Evolutionary conservation across 1,140 invertebrate genomes (phyloP).

Genomic region (Zophobas morio): DNA sequence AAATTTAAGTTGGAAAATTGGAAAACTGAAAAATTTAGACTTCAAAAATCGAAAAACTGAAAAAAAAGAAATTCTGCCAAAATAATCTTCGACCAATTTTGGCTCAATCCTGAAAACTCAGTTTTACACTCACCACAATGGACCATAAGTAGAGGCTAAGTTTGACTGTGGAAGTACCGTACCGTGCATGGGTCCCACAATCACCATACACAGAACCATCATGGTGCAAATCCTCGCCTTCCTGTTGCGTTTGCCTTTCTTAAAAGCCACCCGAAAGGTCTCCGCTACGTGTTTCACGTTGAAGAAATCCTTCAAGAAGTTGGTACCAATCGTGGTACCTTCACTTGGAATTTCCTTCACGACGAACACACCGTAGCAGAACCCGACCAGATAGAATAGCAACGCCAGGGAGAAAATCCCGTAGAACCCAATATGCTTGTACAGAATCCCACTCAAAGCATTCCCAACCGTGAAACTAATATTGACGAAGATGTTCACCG

Average conservation of each 20-base stretch:
- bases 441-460: conserved; percentile 70
- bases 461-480: conserved; percentile 69
- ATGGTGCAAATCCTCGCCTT: conserved; percentile 68
- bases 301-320: conserved; percentile 68
- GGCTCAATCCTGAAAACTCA: too few relatives aligned
- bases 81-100: too few relatives aligned
- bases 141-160: too few relatives aligned
- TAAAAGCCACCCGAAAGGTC: conserved; percentile 68
- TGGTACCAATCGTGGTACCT: conserved; percentile 22
- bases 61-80: too few relatives aligned
- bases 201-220: conserved; percentile 68
- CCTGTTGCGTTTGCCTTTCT: conserved; percentile 63
- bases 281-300: conserved; percentile 68
- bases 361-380: conserved; percentile 53
- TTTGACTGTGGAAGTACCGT: conserved; percentile 53
- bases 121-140: too few relatives aligned
- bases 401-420: conserved; percentile 70
- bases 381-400: conserved; percentile 51
- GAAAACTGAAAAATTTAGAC: too few relatives aligned
- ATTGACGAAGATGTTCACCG: conserved; percentile 68
- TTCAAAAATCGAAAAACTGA: too few relatives aligned
- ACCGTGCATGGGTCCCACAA: conserved; percentile 71
- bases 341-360: conserved; percentile 52
- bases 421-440: conserved; percentile 70
- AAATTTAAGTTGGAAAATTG: too few relatives aligned